phyloP scores from a whole-genome alignment of 2,113 vertebrate species.

The Bujurquina vittata region DNA sequence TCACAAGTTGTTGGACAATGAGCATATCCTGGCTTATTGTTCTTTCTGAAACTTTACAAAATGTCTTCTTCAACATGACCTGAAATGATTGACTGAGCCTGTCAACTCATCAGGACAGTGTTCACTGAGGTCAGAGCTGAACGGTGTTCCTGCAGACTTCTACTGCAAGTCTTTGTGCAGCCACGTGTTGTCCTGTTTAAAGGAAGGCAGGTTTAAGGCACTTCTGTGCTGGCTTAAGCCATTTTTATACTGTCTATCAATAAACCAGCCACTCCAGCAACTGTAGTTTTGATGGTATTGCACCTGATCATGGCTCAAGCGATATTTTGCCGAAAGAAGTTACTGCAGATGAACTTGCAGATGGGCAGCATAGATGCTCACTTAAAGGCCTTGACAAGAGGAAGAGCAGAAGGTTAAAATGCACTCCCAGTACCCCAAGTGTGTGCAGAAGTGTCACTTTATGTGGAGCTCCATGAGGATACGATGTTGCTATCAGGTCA shows the following conservation, averaged over 20 bases:
- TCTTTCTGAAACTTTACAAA: not conserved
- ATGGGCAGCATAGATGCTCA: not conserved
- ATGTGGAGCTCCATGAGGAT: not conserved
- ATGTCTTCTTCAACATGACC: not conserved
- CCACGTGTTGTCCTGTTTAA: not conserved
- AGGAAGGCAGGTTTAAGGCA: not conserved
- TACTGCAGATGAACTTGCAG: not conserved
- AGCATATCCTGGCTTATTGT: not conserved
- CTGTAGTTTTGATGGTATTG: not conserved
- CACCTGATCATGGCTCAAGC: not conserved
- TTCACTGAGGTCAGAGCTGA: not conserved
- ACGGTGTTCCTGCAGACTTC: not conserved
- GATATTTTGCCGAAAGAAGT: not conserved
- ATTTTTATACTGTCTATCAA: not conserved
- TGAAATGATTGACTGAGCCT: not conserved
- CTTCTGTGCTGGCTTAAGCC: too few species aligned
- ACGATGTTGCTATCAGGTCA: not conserved
- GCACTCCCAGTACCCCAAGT: slow-evolving; percentile 4
- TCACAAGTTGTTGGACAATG: not conserved
- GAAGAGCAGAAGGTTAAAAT: not conserved
- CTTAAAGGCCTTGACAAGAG: not conserved
- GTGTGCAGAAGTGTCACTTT: slow-evolving; percentile 12
- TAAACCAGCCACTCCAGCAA: not conserved
- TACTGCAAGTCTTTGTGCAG: not conserved
- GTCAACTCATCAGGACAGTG: not conserved